Evolutionary conservation across 2,888 invertebrate genomes (phyloP).

Genomic region (Pollenia angustigena): DNA sequence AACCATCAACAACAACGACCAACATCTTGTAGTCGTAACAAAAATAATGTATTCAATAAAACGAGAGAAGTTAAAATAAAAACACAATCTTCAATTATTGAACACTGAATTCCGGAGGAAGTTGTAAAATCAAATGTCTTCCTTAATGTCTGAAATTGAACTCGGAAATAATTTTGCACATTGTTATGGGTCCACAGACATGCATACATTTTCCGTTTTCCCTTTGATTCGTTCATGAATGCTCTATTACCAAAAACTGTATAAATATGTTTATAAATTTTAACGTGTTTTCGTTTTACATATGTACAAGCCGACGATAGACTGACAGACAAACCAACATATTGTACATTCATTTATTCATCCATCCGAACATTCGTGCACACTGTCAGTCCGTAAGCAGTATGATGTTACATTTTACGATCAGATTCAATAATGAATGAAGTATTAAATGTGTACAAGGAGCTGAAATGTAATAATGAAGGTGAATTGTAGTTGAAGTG

Average conservation of each 20-base stretch:
- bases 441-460: conserved; percentile 36
- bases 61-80: conserved; percentile 69
- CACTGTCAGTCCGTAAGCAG: not conserved
- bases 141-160: conserved; percentile 84
- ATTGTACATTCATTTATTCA: conserved; percentile 3
- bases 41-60: conserved; percentile 55
- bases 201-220: conserved; percentile 51
- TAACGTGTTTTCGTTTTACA: conserved; percentile 26
- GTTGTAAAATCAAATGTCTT: conserved; percentile 84
- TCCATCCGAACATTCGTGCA: not conserved
- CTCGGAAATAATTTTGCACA: conserved; percentile 84
- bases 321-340: not conserved
- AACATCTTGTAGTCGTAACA: conserved; percentile 49
- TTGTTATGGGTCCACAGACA: conserved; percentile 77
- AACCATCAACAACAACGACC: conserved; percentile 6
- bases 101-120: conserved; percentile 79
- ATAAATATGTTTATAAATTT: conserved; percentile 30
- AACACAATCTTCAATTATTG: conserved; percentile 81
- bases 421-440: conserved; percentile 60
- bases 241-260: conserved; percentile 46
- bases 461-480: conserved; percentile 34
- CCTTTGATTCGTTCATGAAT: not conserved
- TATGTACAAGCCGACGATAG: too few relatives aligned
- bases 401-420: conserved; percentile 50
- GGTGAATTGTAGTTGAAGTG: conserved; percentile 33